Evolutionary conservation across 2,797 vertebrate genomes (phyloP).

Genomic region (Mus caroli): DNA sequence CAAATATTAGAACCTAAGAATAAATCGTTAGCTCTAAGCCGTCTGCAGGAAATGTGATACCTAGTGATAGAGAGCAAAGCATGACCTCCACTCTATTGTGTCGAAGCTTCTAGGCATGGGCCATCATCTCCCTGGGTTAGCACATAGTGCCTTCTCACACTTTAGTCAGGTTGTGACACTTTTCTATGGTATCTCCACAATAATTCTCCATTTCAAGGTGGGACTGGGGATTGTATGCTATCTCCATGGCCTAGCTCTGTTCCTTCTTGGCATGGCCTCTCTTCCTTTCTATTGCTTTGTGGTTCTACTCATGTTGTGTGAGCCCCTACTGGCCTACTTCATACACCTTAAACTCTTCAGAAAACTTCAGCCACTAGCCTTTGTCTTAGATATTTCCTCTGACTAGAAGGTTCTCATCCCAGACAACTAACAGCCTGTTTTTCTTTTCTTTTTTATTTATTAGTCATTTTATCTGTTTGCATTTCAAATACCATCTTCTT

Average conservation of each 20-base stretch:
- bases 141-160: background rate
- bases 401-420: background rate
- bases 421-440: background rate
- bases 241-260: background rate
- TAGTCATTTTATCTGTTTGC: background rate
- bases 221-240: background rate
- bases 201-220: background rate
- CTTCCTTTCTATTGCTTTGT: background rate
- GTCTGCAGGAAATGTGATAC: background rate
- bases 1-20: background rate
- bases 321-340: background rate
- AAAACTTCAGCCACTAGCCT: background rate
- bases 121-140: background rate
- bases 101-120: background rate
- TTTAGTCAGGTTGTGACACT: background rate
- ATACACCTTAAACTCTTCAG: slow-evolving; percentile 11
- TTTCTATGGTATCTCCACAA: background rate
- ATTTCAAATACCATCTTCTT: background rate
- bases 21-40: background rate
- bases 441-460: background rate
- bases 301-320: background rate
- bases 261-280: background rate
- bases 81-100: background rate
- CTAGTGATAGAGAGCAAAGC: background rate
- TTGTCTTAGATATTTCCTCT: background rate